Conservation (phyloP, 2,113 vertebrate genomes). For the Hirundichthys speculiger region DNA sequence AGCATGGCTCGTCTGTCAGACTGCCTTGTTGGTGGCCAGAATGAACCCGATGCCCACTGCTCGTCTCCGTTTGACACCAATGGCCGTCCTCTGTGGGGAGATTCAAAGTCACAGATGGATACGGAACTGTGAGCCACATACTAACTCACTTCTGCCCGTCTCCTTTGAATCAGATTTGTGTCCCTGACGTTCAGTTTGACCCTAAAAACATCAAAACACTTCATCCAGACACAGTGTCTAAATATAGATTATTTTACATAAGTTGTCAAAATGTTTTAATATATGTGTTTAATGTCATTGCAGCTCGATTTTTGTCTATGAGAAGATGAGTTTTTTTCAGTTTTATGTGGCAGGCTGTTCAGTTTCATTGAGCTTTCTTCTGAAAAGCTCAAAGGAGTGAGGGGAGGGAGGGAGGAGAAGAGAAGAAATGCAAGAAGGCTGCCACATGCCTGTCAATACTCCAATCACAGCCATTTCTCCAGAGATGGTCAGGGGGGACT, state of each 20-base stretch:
- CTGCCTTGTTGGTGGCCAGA: constrained; percentile 60
- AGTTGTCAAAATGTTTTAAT: constrained; percentile 7
- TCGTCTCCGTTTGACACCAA: background rate
- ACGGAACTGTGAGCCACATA: constrained; percentile 13
- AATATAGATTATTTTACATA: constrained; percentile 60
- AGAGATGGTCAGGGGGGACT: constrained; percentile 48
- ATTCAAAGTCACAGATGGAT: constrained; percentile 34
- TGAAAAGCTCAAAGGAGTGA: constrained; percentile 35
- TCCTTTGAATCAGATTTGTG: constrained; percentile 45
- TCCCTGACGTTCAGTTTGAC: constrained; percentile 31
- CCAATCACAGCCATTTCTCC: constrained; percentile 66
- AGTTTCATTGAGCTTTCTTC: constrained; percentile 28
- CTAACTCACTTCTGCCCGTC: constrained; percentile 5
- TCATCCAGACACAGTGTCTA: constrained; percentile 43
- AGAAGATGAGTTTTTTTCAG: background rate
- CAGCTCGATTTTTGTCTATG: constrained; percentile 13
- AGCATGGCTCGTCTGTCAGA: constrained; percentile 74
- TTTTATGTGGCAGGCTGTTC: constrained; percentile 26
- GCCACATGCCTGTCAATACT: constrained; percentile 75
- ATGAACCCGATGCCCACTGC: constrained; percentile 49
- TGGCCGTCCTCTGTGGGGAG: constrained; percentile 36
- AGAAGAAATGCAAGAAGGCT: constrained; percentile 40
- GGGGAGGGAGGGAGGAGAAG: constrained; percentile 1
- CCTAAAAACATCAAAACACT: constrained; percentile 45
- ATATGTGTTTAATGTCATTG: constrained; percentile 15